Evolutionary conservation across 2,888 invertebrate genomes (phyloP).

Genomic region (Tetranychus piercei): DNA sequence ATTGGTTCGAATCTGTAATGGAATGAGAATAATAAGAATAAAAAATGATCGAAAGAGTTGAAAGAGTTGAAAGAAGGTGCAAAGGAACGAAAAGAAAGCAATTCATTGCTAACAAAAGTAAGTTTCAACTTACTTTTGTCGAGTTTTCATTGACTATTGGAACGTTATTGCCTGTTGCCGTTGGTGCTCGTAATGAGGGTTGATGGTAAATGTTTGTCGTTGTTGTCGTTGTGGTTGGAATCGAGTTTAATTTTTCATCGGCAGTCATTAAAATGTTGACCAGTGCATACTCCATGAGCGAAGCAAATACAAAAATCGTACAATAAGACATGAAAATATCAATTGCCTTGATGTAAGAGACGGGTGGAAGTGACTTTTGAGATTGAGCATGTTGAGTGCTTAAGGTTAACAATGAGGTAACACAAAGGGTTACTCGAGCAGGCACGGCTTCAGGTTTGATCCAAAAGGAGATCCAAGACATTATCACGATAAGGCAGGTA

Average conservation of each 20-base stretch:
- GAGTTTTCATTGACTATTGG: not conserved
- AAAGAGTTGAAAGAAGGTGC: no score
- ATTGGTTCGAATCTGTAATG: not conserved
- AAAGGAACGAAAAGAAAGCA: no score
- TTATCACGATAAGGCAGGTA: slow-evolving; percentile 72
- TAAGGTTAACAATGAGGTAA: slow-evolving; percentile 66
- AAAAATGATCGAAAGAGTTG: not conserved
- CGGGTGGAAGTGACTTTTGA: slow-evolving; percentile 75
- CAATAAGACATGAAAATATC: slow-evolving; percentile 37
- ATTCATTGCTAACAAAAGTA: no score
- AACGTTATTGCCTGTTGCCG: not conserved
- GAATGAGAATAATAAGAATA: not conserved
- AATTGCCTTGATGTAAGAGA: slow-evolving; percentile 57
- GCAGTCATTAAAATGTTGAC: slow-evolving; percentile 32
- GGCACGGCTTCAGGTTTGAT: slow-evolving; percentile 85
- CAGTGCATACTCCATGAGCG: slow-evolving; percentile 36
- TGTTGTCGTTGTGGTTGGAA: not conserved
- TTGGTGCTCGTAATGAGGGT: not conserved
- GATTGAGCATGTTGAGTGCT: slow-evolving; percentile 74
- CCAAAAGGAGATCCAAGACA: slow-evolving; percentile 94
- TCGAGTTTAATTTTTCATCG: slow-evolving; percentile 3
- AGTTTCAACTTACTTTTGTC: not conserved
- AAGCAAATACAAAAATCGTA: slow-evolving; percentile 36
- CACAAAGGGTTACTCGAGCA: slow-evolving; percentile 74
- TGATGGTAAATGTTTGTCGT: not conserved